Base-by-base conservation (phyloP, 2,797 vertebrate genomes). In the Vespertilio murinus region DNA sequence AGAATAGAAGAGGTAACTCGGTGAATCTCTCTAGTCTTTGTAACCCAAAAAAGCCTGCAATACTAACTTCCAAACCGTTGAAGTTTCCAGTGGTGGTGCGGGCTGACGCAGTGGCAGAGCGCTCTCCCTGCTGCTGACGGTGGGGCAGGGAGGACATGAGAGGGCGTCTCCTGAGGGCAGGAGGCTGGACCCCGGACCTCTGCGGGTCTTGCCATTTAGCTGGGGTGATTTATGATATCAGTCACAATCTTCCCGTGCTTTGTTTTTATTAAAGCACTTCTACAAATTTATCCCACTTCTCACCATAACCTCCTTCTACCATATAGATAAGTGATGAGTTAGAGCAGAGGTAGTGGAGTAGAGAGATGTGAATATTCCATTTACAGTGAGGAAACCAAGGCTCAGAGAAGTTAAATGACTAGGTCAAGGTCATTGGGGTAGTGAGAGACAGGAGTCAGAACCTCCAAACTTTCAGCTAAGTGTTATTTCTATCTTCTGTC, bases 221-320 rank as follows among this genome's bases (percentile, higher is more conserved):
- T 56, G 30, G 28, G 75, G 25, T 77, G 90, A 88, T 8, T 75
- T 61, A 49, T 0, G 38, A 30, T 20, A 82, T 65, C 22, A 28
- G 22, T 87, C 40, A 59, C 23, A 52, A 83, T 73, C 38, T 18
- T 81, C 49, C 22, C 1, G 45, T 13, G 47, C 20, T 79, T 71
- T 23, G 20, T 78, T 87, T 95, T 54, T 33, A 71, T 93, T 54
- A 28, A 64, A 80, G 42, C 38, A 75, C 23, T 64, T 54, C 45
- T 47, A 59, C 33, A 49, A 25, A 56, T n/a, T 47, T 52, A 67
- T 61, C 45, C 65, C n/a, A 91, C 6, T 78, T 65, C 69, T 54
- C n/a, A n/a, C 64, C 38, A 85, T 12, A 47, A 67, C n/a, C 33
- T 54, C n/a, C 67, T 45, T 45, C 42, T 4, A 40, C 33, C 45